phyloP scores from a whole-genome alignment of 2,113 vertebrate species.

The Empidonax traillii region DNA sequence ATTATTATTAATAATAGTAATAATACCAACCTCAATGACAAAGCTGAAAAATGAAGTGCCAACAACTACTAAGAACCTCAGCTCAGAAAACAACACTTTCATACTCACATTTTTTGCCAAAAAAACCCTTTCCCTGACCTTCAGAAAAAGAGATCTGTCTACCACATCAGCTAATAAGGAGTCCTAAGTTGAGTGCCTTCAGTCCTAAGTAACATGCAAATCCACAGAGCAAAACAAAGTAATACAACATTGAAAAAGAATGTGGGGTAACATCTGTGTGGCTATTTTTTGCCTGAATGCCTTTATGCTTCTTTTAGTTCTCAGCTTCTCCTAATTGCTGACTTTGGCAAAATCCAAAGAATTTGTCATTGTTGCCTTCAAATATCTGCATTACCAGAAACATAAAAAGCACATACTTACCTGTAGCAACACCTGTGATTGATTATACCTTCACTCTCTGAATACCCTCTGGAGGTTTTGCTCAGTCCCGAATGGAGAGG shows the following conservation, averaged over 20 bases:
- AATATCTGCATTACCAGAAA: background rate
- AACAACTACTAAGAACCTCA: background rate
- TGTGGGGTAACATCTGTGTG: slow-evolving; percentile 24
- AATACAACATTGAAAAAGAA: slow-evolving; percentile 3
- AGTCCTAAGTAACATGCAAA: slow-evolving; percentile 2
- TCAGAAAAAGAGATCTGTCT: slow-evolving; percentile 21
- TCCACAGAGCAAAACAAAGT: background rate
- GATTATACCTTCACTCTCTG: slow-evolving; percentile 5
- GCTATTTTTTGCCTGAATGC: slow-evolving; percentile 1
- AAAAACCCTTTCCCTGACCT: slow-evolving; percentile 68
- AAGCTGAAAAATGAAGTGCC: background rate
- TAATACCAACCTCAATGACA: background rate
- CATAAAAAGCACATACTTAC: slow-evolving; percentile 39
- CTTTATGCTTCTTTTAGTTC: background rate
- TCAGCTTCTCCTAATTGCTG: background rate
- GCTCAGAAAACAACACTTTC: background rate
- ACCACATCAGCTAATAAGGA: background rate
- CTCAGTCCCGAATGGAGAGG: background rate
- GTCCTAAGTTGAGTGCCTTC: background rate
- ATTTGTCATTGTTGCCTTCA: background rate
- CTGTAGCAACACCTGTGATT: slow-evolving; percentile 43
- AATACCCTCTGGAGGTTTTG: slow-evolving; percentile 45
- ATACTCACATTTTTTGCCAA: background rate
- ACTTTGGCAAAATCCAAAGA: background rate
- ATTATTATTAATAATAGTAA: background rate